Base-by-base conservation (phyloP, 2,888 invertebrate species). In the Leucania comma region DNA sequence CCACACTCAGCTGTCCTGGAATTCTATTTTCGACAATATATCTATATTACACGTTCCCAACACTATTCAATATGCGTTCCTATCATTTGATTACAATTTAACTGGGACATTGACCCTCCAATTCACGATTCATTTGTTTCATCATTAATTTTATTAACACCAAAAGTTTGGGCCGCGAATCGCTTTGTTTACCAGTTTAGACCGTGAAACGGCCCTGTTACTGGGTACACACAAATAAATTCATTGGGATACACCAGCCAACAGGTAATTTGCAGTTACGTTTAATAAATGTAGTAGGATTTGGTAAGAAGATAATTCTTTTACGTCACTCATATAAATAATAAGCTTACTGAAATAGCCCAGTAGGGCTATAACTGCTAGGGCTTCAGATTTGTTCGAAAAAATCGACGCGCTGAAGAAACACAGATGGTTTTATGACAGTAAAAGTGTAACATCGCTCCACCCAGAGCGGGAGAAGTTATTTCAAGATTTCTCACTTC, bases 131-230 rank as follows among this genome's bases (percentile, higher is more conserved):
- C 38, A 66, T 81, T 75, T n/a, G 53, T 59, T 51, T 64, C 51
- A 42, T 71, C 61, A 72, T 81, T 58, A 70, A 64, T 75, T 74
- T 66, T 62, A 64, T 78, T 68, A 80, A 62, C 81, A 64, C 20
- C 35, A 48, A 1, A 42, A 38, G 32, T 56, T 66, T 46, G 17
- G 50, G 54, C 53, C 60, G 79, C 66, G 54, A 80, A 78, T 69
- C 79, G 12, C 6, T 50, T 24, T 69, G 62, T 68, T 64, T 64
- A 57, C 42, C 24, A 35, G 62, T 72, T 72, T 50, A 64, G 46
- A 64, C 63, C 65, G 63, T 42, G 57, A 73, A 78, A 68, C 82
- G 58, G 68, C 57, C 20, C 26, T 29, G 53, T 48, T 14, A 26
- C 22, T 26, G 29, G n/a, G 71, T 56, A 70, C 26, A 46, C 12